A percentile compares a stretch with the other conserved stretches of the same genome.
These are phyloP conservation scores for Pomatostomus ruficeps DNA, from an alignment of 2,113 vertebrate species.

Conservation along the genomic window DNA sequence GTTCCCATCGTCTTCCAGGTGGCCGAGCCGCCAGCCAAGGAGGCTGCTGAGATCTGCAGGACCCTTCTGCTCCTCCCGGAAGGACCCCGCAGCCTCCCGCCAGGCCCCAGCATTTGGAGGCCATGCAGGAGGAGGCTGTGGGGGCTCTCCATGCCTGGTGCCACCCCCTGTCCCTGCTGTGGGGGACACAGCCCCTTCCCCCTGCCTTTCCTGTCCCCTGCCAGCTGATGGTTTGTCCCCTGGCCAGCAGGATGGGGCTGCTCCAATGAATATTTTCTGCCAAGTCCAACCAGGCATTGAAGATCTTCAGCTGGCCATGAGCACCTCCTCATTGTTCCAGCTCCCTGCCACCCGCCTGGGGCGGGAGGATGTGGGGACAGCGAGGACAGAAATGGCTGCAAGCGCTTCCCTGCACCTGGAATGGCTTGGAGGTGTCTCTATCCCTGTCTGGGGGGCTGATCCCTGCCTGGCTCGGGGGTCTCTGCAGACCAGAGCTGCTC, in stretches of 20 bases:
- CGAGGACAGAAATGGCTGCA: neutral
- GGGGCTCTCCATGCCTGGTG: accelerated
- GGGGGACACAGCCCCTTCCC: neutral
- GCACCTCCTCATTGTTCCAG: neutral
- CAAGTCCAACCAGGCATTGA: neutral
- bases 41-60: slow-evolving; percentile 15
- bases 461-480: neutral
- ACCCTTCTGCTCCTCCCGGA: slow-evolving; percentile 22
- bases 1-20: neutral
- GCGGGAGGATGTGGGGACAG: neutral
- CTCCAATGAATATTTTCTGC: neutral
- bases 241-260: neutral
- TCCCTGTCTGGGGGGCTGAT: neutral
- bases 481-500: neutral
- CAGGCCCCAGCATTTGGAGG: neutral
- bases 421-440: neutral
- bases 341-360: neutral
- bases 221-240: neutral
- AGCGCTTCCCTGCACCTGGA: neutral
- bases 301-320: neutral
- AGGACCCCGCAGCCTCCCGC: neutral
- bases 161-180: neutral
- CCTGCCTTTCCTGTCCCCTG: accelerated
- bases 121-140: neutral
- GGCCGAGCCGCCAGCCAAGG: neutral